Conservation (phyloP, 30 jellyfish, hydroid and myxozoan species). For the Aurelia sp. region DNA sequence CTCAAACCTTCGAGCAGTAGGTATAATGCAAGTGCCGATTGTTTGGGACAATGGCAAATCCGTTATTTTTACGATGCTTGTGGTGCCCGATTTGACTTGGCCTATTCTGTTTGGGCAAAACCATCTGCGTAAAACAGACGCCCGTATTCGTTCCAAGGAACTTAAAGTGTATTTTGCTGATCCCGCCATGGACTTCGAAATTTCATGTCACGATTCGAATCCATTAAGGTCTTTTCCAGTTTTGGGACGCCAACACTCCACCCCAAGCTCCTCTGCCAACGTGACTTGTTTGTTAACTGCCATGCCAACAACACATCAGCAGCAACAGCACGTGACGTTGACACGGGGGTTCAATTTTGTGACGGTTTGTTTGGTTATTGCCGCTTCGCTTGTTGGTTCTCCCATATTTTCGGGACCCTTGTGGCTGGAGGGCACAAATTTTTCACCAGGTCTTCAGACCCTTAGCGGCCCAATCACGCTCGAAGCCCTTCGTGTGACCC, state of each 20-base stretch:
- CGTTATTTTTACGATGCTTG: constrained; percentile 41
- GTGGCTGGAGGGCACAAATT: neutral
- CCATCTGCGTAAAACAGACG: constrained; percentile 18
- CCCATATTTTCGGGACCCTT: neutral
- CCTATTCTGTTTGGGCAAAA: constrained; percentile 34
- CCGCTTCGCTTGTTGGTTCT: neutral
- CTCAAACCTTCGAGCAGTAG: constrained; percentile 4
- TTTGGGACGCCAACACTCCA: neutral
- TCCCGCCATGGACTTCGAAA: neutral
- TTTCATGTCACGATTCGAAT: neutral
- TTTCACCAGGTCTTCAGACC: neutral
- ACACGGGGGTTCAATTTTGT: neutral
- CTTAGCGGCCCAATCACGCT: neutral
- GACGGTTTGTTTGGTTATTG: neutral
- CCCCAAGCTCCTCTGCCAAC: neutral
- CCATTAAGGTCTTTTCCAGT: neutral
- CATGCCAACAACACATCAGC: neutral
- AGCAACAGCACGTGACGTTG: neutral
- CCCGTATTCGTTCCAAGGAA: constrained; percentile 7
- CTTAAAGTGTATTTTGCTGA: constrained; percentile 16
- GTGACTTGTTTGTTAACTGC: neutral
- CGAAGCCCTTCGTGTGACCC: no score
- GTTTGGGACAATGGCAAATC: constrained; percentile 19
- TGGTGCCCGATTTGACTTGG: constrained; percentile 45
- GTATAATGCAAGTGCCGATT: constrained; percentile 41